A percentile compares a stretch with the other conserved stretches of the same genome.
These are phyloP conservation scores for Mimumesa dahlbomi DNA, from an alignment of 2,888 invertebrate species.

Conservation along the genomic window DNA sequence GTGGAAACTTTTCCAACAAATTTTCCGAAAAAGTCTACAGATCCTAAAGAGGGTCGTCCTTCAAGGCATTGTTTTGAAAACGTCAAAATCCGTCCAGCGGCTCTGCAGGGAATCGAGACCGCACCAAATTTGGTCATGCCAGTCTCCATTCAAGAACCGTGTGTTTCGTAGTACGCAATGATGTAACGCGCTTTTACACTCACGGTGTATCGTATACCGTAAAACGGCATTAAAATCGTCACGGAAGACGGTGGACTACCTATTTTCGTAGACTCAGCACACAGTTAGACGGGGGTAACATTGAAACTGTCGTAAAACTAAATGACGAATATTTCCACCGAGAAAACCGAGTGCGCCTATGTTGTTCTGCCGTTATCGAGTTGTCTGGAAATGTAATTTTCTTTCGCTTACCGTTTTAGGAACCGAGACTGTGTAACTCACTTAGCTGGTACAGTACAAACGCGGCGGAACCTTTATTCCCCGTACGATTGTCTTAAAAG, in stretches of 20 bases:
- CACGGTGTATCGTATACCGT: constrained; percentile 19
- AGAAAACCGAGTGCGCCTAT: too few species aligned
- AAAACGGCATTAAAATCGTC: constrained; percentile 4
- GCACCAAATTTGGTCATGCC: constrained; percentile 73
- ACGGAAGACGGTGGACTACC: neutral
- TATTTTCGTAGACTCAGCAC: neutral
- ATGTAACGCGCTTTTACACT: constrained; percentile 46
- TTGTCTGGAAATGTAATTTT: too few species aligned
- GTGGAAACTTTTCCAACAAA: too few species aligned
- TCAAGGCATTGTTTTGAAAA: constrained; percentile 13
- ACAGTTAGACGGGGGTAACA: neutral
- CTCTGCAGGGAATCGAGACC: constrained; percentile 56
- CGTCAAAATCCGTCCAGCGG: constrained; percentile 35
- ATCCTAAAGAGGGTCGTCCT: too few species aligned
- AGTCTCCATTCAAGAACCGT: constrained; percentile 67
- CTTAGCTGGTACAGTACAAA: too few species aligned
- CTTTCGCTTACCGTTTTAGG: too few species aligned
- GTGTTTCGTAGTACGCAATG: constrained; percentile 65
- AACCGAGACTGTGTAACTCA: too few species aligned
- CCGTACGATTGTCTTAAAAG: too few species aligned
- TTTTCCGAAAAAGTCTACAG: too few species aligned
- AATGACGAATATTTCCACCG: constrained; percentile 5
- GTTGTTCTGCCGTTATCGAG: too few species aligned
- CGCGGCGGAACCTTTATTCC: too few species aligned
- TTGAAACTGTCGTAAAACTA: neutral